These are phyloP conservation scores for Watsonalla cultraria DNA, from an alignment of 2,888 invertebrate genomes.

Conservation along the genomic window DNA sequence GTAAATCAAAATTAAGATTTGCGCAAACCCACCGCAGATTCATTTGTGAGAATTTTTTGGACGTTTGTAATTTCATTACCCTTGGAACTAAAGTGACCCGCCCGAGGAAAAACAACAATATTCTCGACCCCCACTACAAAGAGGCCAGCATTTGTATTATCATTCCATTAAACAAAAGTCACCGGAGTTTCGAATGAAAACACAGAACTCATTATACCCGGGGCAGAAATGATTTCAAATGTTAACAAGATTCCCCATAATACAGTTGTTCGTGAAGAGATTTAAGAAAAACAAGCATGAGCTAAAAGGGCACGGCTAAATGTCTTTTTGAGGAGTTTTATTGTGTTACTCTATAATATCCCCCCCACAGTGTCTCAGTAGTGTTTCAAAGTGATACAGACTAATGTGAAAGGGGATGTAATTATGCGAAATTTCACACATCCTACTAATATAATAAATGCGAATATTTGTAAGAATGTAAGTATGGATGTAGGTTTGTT, in stretches of 20 bases:
- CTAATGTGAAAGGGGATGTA: conserved; percentile 22
- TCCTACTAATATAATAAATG: too few species aligned
- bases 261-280: conserved; percentile 72
- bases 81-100: conserved; percentile 72
- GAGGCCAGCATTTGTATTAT: conserved; percentile 75
- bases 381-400: conserved; percentile 20
- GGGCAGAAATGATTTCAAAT: conserved; percentile 75
- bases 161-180: conserved; percentile 79
- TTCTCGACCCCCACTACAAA: conserved; percentile 70
- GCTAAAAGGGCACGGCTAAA: conserved; percentile 31
- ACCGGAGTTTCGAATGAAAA: conserved; percentile 76
- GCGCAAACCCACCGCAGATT: conserved; percentile 44
- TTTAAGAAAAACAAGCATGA: conserved; percentile 74
- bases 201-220: conserved; percentile 75
- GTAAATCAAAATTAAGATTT: conserved; percentile 56
- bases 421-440: conserved; percentile 9
- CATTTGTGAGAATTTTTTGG: conserved; percentile 56
- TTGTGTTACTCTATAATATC: conserved; percentile 44
- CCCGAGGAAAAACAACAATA: conserved; percentile 71
- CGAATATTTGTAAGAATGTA: too few species aligned
- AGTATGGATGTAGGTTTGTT: too few species aligned
- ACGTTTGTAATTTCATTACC: conserved; percentile 68
- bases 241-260: conserved; percentile 76
- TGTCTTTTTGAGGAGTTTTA: conserved; percentile 43
- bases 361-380: conserved; percentile 9